These are phyloP conservation scores for Aulostomus chinensis DNA, from an alignment of 2,797 vertebrate species.

Conservation along the genomic window DNA sequence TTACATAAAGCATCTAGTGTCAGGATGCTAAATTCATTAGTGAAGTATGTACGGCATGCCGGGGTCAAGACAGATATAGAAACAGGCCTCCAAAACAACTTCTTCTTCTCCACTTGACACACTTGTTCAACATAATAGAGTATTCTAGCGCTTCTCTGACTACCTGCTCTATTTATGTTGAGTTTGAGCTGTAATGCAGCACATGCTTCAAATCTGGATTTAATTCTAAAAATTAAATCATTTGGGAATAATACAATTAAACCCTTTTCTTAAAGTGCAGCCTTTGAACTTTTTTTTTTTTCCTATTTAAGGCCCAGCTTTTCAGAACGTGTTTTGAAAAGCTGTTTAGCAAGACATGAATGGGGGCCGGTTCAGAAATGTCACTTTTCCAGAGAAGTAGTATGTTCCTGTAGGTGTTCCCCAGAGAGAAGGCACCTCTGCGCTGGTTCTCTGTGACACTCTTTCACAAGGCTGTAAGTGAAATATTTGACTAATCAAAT, in stretches of 20 bases:
- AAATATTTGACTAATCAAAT: slow-evolving; percentile 4
- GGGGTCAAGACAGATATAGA: slow-evolving; percentile 78
- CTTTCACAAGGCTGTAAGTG: slow-evolving; percentile 1
- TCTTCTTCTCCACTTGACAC: slow-evolving; percentile 60
- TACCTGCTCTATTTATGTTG: background rate
- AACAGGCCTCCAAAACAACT: slow-evolving; percentile 63
- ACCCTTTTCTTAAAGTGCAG: too few species aligned
- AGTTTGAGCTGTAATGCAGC: too few species aligned
- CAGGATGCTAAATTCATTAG: slow-evolving; percentile 82
- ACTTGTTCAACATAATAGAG: slow-evolving; percentile 47
- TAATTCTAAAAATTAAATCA: too few species aligned
- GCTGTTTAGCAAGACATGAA: too few species aligned
- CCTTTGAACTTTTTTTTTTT: background rate
- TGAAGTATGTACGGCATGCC: slow-evolving; percentile 66
- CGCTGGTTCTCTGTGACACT: slow-evolving; percentile 16
- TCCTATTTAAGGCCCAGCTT: background rate
- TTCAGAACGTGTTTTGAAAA: slow-evolving; percentile 16
- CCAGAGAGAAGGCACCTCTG: slow-evolving; percentile 29
- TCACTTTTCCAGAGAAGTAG: background rate
- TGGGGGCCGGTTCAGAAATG: slow-evolving; percentile 14
- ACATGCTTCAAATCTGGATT: too few species aligned
- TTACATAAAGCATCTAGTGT: slow-evolving; percentile 79
- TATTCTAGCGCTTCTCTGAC: background rate
- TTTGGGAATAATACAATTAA: too few species aligned
- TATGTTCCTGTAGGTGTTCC: slow-evolving; percentile 32